These are phyloP conservation scores for Agrilus planipennis DNA, from an alignment of 1,140 invertebrate species.

Conservation along the genomic window DNA sequence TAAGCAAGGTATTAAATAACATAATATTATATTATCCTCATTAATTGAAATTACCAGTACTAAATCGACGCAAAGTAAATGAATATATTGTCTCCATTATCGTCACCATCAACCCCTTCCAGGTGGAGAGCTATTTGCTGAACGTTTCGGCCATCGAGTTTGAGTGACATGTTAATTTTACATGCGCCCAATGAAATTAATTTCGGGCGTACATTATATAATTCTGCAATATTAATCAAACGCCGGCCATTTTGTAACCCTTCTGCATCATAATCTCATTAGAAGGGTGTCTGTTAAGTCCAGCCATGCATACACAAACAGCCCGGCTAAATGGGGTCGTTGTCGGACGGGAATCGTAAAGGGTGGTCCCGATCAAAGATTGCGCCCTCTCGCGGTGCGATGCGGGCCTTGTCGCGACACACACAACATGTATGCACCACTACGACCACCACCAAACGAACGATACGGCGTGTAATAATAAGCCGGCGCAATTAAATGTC, in stretches of 20 bases:
- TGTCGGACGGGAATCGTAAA: too few relatives aligned
- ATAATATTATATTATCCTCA: too few relatives aligned
- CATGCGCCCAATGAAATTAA: conserved; percentile 4
- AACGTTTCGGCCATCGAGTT: background rate
- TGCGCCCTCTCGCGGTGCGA: conserved; percentile 1
- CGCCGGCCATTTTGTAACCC: conserved; percentile 19
- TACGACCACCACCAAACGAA: background rate
- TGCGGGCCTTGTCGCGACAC: conserved; percentile 14
- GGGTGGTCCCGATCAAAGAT: conserved; percentile 8
- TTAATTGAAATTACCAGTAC: too few relatives aligned
- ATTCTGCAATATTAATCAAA: conserved; percentile 14
- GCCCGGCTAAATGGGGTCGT: conserved; percentile 13
- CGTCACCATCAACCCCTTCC: too few relatives aligned
- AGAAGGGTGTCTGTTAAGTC: conserved; percentile 16
- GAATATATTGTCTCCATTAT: too few relatives aligned
- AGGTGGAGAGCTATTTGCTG: too few relatives aligned
- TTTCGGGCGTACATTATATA: conserved; percentile 5
- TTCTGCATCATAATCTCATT: conserved; percentile 22
- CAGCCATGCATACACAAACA: conserved; percentile 19
- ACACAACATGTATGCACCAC: conserved; percentile 1
- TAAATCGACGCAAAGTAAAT: too few relatives aligned
- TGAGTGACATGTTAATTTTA: conserved; percentile 1
- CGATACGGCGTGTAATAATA: conserved; percentile 19
- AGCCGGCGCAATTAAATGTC: conserved; percentile 20
- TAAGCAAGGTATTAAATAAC: too few relatives aligned